Conservation (phyloP, 1,140 invertebrate genomes). For the Caenorhabditis briggsae region DNA sequence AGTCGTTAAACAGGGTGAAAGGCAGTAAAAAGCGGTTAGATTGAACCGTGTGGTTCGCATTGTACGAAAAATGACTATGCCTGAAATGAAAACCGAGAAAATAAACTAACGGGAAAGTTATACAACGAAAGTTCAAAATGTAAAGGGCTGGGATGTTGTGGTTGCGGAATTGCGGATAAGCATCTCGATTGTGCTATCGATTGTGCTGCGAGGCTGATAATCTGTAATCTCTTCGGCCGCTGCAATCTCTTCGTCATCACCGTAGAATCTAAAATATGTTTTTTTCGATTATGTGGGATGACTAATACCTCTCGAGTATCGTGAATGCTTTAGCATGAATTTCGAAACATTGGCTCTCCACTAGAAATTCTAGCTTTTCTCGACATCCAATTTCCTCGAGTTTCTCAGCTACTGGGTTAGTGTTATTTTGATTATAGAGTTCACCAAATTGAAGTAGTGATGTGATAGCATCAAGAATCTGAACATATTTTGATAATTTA, state of each 20-base stretch:
- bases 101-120: no score
- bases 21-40: no score
- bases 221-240: background rate
- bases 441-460: constrained; percentile 22
- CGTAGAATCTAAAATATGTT: constrained; percentile 5
- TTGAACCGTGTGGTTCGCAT: no score
- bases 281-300: no score
- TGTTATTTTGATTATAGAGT: background rate
- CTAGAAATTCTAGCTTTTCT: constrained; percentile 22
- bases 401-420: constrained; percentile 16
- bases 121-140: background rate
- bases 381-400: constrained; percentile 21
- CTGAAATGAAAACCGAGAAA: no score
- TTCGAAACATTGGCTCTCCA: constrained; percentile 7
- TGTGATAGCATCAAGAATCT: constrained; percentile 23
- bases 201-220: background rate
- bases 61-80: no score
- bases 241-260: background rate
- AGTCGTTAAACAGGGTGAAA: no score
- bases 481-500: background rate
- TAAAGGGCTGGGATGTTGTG: background rate
- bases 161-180: background rate
- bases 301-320: background rate
- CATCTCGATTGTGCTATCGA: background rate
- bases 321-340: background rate